Evolutionary conservation across 92 coral and sea anemone species (phyloP), one percentile per base, ranked within the genome.

Genomic region (Epizoanthus scotinus): DNA sequence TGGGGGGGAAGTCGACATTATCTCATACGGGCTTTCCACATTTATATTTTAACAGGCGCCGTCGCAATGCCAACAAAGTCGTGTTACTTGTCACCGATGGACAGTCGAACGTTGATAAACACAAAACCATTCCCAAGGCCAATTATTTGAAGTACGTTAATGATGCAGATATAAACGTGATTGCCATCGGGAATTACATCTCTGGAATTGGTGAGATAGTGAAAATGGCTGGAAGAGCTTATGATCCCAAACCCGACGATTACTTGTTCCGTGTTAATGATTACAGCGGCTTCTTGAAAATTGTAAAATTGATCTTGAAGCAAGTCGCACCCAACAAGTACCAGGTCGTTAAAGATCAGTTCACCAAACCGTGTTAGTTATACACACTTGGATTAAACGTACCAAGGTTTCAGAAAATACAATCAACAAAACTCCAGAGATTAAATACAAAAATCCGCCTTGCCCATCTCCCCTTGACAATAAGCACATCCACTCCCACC

Each of bases 51-150:
- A 8, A 71, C 18, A 71, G 78, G 78, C 20, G 13, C 56, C 62
- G 78, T n/a, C 15, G 31, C 34, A 13, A 17, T 47, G 26, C 60
- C 3, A n/a, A 21, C 17, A 82, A 52, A 55, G 27, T 28, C 21
- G 85, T 82, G 13, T 55, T 82, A 1, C 79, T 82, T 18, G 58
- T 82, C 68, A 82, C 85, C 21, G 85, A 82, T 38, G 85, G 79
- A 15, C 78, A 26, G 34, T 70, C 85, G 56, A 82, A 82, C 70
- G 26, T 19, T 14, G 13, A 70, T 8, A 7, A 60, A 52, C 52
- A 34, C 18, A 14, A n/a, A 7, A 82, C 85, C 8, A 15, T 70
- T 4, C 79, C 85, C 15, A 82, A 31, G 0, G 85, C 85, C 3
- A n/a, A 55, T 10, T 65, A 31, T 19, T n/a, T 82, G 79, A 82